Conservation (phyloP, 2,888 invertebrate species). For the Sclerodermus sp. region DNA sequence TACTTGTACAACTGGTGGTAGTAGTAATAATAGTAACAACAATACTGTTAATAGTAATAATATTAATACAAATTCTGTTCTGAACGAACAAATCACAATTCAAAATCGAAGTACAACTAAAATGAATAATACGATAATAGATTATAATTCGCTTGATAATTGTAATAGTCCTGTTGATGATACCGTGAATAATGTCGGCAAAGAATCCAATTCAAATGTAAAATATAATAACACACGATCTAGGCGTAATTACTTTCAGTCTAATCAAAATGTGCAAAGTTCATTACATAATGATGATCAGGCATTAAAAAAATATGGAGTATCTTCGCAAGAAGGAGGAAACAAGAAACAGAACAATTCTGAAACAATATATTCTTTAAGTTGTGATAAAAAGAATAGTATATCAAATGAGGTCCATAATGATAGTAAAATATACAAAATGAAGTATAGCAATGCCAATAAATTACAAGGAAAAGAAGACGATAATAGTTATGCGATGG, state of each 20-base stretch:
- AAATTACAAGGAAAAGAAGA: conserved; percentile 24
- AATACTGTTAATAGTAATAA: too few species aligned
- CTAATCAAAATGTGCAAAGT: conserved; percentile 17
- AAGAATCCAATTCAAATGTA: conserved; percentile 30
- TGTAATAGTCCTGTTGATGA: conserved; percentile 30
- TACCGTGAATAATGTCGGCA: conserved; percentile 18
- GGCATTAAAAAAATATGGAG: too few species aligned
- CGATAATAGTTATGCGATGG: neutral
- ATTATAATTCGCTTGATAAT: conserved; percentile 26
- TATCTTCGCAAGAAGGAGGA: neutral
- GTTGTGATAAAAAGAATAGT: too few species aligned
- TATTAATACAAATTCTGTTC: neutral
- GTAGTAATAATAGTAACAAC: too few species aligned
- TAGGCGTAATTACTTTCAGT: conserved; percentile 39
- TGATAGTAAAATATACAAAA: conserved; percentile 5
- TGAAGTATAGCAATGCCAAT: conserved; percentile 8
- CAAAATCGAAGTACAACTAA: conserved; percentile 32
- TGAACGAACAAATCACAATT: conserved; percentile 33
- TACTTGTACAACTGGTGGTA: too few species aligned
- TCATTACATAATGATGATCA: too few species aligned
- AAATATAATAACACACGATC: conserved; percentile 38
- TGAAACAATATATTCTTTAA: too few species aligned
- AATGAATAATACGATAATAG: conserved; percentile 26
- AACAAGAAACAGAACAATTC: neutral
- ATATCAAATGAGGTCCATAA: too few species aligned